phyloP scores from a whole-genome alignment of 2,113 vertebrate species.

The Corynorhinus townsendii region DNA sequence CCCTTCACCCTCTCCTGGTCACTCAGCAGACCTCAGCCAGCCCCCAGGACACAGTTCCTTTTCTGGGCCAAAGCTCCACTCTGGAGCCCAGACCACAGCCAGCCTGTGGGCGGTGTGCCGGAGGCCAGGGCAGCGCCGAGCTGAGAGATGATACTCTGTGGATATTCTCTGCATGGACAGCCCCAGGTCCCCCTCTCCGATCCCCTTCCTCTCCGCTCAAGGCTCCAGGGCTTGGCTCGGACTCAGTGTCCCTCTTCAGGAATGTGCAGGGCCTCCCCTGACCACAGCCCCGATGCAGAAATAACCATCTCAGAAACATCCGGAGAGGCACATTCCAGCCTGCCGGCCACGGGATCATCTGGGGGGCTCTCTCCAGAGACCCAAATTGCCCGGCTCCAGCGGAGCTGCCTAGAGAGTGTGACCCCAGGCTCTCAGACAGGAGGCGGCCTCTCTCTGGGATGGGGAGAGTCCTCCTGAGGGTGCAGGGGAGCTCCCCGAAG shows the following conservation, averaged over 20 bases:
- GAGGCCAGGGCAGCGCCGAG: background rate
- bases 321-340: slow-evolving; percentile 33
- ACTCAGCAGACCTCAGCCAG: background rate
- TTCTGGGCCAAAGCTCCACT: background rate
- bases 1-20: background rate
- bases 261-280: slow-evolving; percentile 19
- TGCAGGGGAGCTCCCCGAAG: background rate
- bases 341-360: background rate
- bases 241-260: slow-evolving; percentile 15
- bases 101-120: background rate
- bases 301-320: slow-evolving; percentile 32
- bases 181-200: background rate
- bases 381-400: background rate
- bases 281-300: background rate
- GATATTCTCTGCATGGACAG: background rate
- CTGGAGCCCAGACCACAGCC: background rate
- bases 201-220: background rate
- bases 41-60: background rate
- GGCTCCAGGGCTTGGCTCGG: background rate
- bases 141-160: background rate
- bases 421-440: background rate
- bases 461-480: background rate
- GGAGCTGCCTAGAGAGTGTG: background rate
- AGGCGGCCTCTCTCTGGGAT: background rate
- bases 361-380: background rate